A percentile compares a stretch with the other conserved stretches of the same genome.
These are phyloP conservation scores for Drosophila pseudoananassae DNA, from an alignment of 1,140 invertebrate genomes.

Conservation along the genomic window DNA sequence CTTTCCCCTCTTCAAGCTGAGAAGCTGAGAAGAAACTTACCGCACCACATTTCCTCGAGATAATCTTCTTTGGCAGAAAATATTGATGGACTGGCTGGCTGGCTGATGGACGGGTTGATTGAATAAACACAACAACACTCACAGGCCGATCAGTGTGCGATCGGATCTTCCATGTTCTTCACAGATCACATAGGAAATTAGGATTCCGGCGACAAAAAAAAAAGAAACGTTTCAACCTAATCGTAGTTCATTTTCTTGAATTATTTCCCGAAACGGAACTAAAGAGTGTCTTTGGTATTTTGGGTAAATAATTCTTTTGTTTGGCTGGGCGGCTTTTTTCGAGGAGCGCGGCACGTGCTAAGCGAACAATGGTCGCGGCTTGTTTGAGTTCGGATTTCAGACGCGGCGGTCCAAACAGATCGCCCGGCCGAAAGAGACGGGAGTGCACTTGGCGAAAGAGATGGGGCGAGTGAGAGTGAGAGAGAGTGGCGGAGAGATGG, in stretches of 20 bases:
- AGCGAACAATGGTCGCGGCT: slow-evolving; percentile 75
- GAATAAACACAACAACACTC: slow-evolving; percentile 11
- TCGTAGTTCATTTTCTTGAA: slow-evolving; percentile 14
- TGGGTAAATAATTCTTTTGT: slow-evolving; percentile 26
- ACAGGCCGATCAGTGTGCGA: slow-evolving; percentile 1
- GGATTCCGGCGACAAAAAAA: background rate
- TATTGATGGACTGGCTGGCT: background rate
- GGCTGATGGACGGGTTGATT: slow-evolving; percentile 14
- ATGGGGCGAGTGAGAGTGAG: slow-evolving; percentile 18
- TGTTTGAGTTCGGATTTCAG: slow-evolving; percentile 56
- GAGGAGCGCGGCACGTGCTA: slow-evolving; percentile 64
- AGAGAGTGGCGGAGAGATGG: slow-evolving; percentile 6
- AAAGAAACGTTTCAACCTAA: background rate
- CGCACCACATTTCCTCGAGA: slow-evolving; percentile 23
- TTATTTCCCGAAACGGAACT: background rate
- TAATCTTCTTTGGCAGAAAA: background rate
- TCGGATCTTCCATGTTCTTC: slow-evolving; percentile 12
- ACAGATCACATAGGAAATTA: background rate
- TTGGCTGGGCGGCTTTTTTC: slow-evolving; percentile 19
- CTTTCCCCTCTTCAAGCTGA: background rate
- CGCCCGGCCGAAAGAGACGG: slow-evolving; percentile 19
- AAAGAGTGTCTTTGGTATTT: slow-evolving; percentile 12
- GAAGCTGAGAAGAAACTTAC: slow-evolving; percentile 22
- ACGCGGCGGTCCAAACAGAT: slow-evolving; percentile 11
- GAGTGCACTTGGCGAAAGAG: slow-evolving; percentile 21